These are phyloP conservation scores for Chelonus insularis DNA, from an alignment of 1,140 invertebrate species.

Conservation along the genomic window DNA sequence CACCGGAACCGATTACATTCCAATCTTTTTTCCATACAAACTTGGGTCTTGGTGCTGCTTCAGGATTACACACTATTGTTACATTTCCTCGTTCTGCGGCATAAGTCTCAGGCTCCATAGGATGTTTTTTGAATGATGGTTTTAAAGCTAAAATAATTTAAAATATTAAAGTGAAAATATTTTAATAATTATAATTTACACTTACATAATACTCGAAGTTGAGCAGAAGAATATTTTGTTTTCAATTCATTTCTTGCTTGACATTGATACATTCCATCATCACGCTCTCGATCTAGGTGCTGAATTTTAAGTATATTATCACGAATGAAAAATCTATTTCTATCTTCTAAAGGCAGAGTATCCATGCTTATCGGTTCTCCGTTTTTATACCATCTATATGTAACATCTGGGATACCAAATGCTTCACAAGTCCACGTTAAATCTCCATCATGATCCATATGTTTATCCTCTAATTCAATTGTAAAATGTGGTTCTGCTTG, in stretches of 20 bases:
- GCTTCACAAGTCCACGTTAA: slow-evolving; percentile 94
- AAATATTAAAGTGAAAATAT: slow-evolving; percentile 18
- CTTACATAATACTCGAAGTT: slow-evolving; percentile 81
- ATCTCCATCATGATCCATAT: slow-evolving; percentile 82
- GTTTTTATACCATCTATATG: slow-evolving; percentile 91
- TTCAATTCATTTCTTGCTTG: slow-evolving; percentile 87
- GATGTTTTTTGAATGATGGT: slow-evolving; percentile 89
- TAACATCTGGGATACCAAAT: slow-evolving; percentile 92
- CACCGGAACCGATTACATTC: slow-evolving; percentile 75
- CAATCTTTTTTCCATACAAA: slow-evolving; percentile 93
- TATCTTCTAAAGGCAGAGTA: slow-evolving; percentile 69
- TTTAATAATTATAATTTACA: slow-evolving; percentile 37
- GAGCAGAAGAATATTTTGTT: slow-evolving; percentile 83
- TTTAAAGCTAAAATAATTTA: slow-evolving; percentile 66
- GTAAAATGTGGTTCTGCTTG: slow-evolving; percentile 93
- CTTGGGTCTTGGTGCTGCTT: slow-evolving; percentile 88
- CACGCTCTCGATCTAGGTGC: slow-evolving; percentile 73
- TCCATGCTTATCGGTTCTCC: slow-evolving; percentile 72
- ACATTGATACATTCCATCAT: slow-evolving; percentile 97
- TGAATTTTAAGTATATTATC: slow-evolving; percentile 88
- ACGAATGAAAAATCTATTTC: slow-evolving; percentile 76
- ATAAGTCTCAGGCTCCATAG: slow-evolving; percentile 85
- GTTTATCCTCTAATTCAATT: slow-evolving; percentile 84
- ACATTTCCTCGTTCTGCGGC: slow-evolving; percentile 89
- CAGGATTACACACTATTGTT: slow-evolving; percentile 89